Evolutionary conservation across 2,113 vertebrate genomes (phyloP).

Genomic region (Phyllostomus discolor): DNA sequence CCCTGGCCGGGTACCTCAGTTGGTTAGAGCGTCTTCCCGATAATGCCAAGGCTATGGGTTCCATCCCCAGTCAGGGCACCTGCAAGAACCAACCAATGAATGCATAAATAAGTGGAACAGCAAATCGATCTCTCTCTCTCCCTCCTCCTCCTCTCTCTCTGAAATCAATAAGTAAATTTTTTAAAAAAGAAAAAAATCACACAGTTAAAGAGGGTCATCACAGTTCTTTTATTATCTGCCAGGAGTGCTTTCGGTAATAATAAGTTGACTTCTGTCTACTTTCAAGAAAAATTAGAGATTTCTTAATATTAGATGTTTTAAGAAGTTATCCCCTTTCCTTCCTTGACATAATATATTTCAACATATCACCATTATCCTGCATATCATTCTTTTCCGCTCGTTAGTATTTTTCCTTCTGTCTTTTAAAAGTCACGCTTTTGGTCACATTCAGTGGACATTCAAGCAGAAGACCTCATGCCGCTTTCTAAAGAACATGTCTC

Average conservation of each 20-base stretch:
- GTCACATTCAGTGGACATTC: background rate
- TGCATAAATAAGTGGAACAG: too few species aligned
- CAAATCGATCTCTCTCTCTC: too few species aligned
- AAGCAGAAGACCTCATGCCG: background rate
- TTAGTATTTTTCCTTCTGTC: background rate
- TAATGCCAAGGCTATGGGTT: too few species aligned
- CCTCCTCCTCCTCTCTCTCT: too few species aligned
- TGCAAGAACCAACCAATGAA: too few species aligned
- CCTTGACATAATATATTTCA: background rate
- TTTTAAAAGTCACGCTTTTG: conserved; percentile 19
- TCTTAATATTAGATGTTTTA: background rate
- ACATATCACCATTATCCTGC: background rate
- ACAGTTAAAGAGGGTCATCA: background rate
- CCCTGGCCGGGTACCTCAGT: too few species aligned
- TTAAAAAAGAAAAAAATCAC: background rate
- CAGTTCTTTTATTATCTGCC: background rate
- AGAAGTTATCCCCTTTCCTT: background rate
- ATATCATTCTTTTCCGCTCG: background rate
- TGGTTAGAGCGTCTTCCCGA: too few species aligned
- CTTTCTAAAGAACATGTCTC: background rate
- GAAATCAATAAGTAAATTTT: too few species aligned
- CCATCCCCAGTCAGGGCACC: too few species aligned
- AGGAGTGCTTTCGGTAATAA: background rate
- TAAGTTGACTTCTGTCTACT: background rate
- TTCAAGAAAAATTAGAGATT: background rate